Base-by-base conservation (phyloP, 2,113 vertebrate species). In the Gallinago jamesoni region DNA sequence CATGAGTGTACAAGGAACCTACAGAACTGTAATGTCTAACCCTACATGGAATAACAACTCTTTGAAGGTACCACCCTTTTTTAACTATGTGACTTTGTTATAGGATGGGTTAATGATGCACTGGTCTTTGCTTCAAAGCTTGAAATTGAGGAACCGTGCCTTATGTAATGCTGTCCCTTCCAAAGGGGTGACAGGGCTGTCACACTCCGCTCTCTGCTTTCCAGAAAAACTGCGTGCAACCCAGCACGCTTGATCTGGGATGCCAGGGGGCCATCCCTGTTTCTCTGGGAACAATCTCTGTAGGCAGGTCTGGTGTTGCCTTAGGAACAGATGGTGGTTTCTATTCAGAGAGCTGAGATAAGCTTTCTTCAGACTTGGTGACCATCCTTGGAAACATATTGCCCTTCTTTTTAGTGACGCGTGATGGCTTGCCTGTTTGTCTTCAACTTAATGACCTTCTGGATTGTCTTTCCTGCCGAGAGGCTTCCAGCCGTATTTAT, bases 1-100 rank as follows among this genome's bases (percentile, higher is more conserved):
- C 91, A 6, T 95, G 92, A 96, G 92, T 81, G 84, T 80, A 50
- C 87, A 59, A 96, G 94, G 85, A 96, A 33, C 84, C 84, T 81
- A 48, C 94, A 93, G 76, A 83, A 91, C 76, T 97, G 97, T 97
- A 93, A 97, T 97, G 97, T 89, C 96, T 96, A 95, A 97, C 88
- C 68, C 95, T 94, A 53, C 84, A 86, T 87, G 96, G 96, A 96
- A 30, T 95, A 93, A 70, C 92, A 95, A 3, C 96, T 94, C 76
- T 93, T 79, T 55, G 89, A 96, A 97, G 97, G 97, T 97, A 97
- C 94, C 47, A 84, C 41, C 62, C 83, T 94, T 95, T 96, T 90
- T 78, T 50, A 69, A 80, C 95, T 96, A 17, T 19, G 0, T 45
- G 35, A 14, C 55, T 89, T 93, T 62, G 45, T 93, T 79, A 24